Evolutionary conservation across 2,797 vertebrate genomes (phyloP).

Genomic region (Sebastiscus albofasciatus): DNA sequence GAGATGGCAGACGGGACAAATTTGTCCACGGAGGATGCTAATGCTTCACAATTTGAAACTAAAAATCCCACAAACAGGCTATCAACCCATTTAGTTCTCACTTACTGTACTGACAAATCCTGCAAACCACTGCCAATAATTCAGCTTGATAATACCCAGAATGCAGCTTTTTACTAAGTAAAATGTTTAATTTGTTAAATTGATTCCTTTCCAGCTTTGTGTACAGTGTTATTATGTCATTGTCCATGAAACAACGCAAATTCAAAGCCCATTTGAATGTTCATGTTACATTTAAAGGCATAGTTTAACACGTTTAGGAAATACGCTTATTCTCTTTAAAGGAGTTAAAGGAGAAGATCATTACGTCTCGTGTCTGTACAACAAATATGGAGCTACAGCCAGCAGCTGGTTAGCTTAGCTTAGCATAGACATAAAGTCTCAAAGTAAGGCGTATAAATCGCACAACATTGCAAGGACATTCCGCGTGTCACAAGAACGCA

Average conservation of each 20-base stretch:
- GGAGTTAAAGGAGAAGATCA: background rate
- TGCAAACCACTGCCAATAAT: conserved; percentile 2
- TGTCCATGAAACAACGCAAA: background rate
- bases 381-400: background rate
- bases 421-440: too few species aligned
- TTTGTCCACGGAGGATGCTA: conserved; percentile 7
- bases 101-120: conserved; percentile 9
- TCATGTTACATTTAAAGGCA: background rate
- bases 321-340: background rate
- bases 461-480: too few species aligned
- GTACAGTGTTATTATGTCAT: background rate
- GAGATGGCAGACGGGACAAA: background rate
- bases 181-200: background rate
- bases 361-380: background rate
- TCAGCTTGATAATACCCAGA: background rate
- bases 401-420: background rate
- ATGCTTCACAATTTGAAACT: conserved; percentile 25
- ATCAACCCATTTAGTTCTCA: conserved; percentile 29
- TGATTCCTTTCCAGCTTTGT: background rate
- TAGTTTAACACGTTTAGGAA: background rate
- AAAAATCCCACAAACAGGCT: conserved; percentile 34
- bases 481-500: too few species aligned
- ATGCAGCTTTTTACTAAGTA: background rate
- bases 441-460: too few species aligned
- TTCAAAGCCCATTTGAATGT: background rate